Conservation (phyloP, 2,797 vertebrate genomes). For the Sardinella longiceps region DNA sequence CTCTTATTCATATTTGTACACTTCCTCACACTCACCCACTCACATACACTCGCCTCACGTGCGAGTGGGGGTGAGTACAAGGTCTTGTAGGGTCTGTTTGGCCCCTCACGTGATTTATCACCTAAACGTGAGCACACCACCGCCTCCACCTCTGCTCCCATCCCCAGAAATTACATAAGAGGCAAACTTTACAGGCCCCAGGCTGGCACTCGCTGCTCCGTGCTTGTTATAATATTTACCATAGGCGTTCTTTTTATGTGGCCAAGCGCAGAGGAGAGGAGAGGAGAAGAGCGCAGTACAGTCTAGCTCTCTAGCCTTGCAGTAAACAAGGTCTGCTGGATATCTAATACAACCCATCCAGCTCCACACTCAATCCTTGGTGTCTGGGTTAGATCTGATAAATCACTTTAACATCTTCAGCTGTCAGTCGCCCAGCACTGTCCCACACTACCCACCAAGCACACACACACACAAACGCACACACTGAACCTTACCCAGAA, state of each 20-base stretch:
- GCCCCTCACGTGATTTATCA: not conserved
- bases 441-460: not conserved
- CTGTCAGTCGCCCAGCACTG: not conserved
- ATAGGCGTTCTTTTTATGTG: not conserved
- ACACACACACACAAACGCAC: not conserved
- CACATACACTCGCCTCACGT: not conserved
- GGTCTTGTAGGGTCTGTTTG: not conserved
- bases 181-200: not conserved
- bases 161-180: not conserved
- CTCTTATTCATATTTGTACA: too few relatives aligned
- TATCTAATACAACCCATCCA: not conserved
- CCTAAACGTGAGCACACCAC: not conserved
- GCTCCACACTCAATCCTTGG: not conserved
- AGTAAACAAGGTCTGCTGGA: not conserved
- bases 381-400: not conserved
- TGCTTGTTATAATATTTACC: slow-evolving; percentile 9
- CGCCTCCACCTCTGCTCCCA: not conserved
- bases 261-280: not conserved
- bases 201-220: not conserved
- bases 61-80: not conserved
- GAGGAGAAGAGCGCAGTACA: not conserved
- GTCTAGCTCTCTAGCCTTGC: not conserved
- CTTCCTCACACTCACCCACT: not conserved
- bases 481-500: not conserved
- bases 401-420: not conserved